Percentiles rank a stretch among this genome's conserved stretches.
Evolutionary conservation across 1,140 invertebrate genomes (phyloP).

Genomic region (Hydropsyche tenuis): DNA sequence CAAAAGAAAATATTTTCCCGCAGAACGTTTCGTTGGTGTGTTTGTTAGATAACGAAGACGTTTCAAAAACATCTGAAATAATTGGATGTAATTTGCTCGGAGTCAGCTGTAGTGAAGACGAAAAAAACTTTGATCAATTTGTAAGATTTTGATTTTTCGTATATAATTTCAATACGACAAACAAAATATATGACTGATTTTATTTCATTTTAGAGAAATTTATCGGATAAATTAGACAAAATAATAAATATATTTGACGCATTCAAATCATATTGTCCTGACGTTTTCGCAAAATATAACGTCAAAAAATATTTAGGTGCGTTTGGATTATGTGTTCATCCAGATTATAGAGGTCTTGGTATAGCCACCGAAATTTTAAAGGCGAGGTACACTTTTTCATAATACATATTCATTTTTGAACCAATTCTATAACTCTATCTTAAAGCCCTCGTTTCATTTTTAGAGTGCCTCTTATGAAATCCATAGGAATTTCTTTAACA

Average conservation of each 20-base stretch:
- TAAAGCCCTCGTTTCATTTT: not conserved
- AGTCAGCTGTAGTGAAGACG: conserved; percentile 15
- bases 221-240: too few species aligned
- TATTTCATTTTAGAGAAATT: not conserved
- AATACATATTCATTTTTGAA: too few species aligned
- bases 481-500: conserved; percentile 33
- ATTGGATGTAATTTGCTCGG: conserved; percentile 41
- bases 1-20: conserved; percentile 24
- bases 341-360: conserved; percentile 36
- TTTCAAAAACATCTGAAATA: conserved; percentile 1
- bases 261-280: conserved; percentile 37
- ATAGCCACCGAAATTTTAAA: conserved; percentile 42
- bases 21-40: conserved; percentile 39
- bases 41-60: conserved; percentile 34
- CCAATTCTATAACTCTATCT: not conserved
- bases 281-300: conserved; percentile 37
- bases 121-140: conserved; percentile 24
- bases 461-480: conserved; percentile 37
- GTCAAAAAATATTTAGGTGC: conserved; percentile 29
- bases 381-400: conserved; percentile 20
- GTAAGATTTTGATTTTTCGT: conserved; percentile 26
- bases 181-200: too few species aligned
- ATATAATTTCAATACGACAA: not conserved
- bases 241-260: not conserved
- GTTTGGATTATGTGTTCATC: conserved; percentile 39